Evolutionary conservation across 1,140 invertebrate species (phyloP).

Genomic region (Solen grandis): DNA sequence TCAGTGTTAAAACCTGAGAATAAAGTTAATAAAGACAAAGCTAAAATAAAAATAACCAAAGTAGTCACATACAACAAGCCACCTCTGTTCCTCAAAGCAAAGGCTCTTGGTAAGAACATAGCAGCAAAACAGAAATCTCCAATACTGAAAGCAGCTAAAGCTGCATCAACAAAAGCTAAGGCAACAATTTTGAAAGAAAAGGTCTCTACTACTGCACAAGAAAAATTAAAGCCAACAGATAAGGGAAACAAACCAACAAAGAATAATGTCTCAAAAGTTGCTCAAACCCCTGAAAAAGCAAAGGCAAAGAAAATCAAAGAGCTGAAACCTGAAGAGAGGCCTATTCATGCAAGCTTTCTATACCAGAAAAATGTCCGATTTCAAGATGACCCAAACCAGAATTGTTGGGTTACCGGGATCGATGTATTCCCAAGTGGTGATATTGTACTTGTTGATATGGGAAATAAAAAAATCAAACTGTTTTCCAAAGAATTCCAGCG

Average conservation of each 20-base stretch:
- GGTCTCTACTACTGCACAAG: slow-evolving; percentile 7
- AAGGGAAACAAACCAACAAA: slow-evolving; percentile 24
- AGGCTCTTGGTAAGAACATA: background rate
- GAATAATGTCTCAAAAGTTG: slow-evolving; percentile 13
- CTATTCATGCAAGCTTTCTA: slow-evolving; percentile 38
- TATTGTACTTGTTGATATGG: slow-evolving; percentile 49
- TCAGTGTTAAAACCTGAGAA: slow-evolving; percentile 11
- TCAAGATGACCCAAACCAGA: slow-evolving; percentile 26
- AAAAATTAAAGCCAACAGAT: slow-evolving; percentile 12
- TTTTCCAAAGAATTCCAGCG: slow-evolving; percentile 39
- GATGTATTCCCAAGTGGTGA: slow-evolving; percentile 49
- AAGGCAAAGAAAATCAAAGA: slow-evolving; percentile 50
- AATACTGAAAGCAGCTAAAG: background rate
- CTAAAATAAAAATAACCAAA: slow-evolving; percentile 52
- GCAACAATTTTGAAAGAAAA: slow-evolving; percentile 34
- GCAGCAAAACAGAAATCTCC: background rate
- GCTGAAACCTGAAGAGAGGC: slow-evolving; percentile 39
- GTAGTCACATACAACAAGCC: slow-evolving; percentile 42
- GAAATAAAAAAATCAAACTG: slow-evolving; percentile 51
- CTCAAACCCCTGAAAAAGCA: background rate
- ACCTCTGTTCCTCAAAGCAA: slow-evolving; percentile 4
- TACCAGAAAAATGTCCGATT: slow-evolving; percentile 35
- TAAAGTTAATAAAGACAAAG: slow-evolving; percentile 38
- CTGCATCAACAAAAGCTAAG: background rate
- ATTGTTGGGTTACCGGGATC: slow-evolving; percentile 51